Base-by-base conservation (phyloP, 2,888 invertebrate species). In the Ochlodes sylvanus region DNA sequence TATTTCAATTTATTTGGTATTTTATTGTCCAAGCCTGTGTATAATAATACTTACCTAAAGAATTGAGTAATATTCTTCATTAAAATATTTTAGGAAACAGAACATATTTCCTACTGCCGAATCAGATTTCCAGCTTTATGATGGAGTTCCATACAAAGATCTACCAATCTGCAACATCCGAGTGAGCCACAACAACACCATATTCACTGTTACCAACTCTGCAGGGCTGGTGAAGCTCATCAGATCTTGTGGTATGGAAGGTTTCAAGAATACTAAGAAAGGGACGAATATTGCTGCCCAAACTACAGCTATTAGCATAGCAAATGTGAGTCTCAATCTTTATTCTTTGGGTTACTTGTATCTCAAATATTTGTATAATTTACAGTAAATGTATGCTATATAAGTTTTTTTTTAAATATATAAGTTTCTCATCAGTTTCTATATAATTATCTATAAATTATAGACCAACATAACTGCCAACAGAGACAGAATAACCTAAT, bases 271-370 rank as follows among this genome's bases (percentile, higher is more conserved):
- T 86, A 96, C 98, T 0, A 96, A 97, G 76, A 99, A 99, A 88
- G 99, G 99, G 71, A 99, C 99, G 5, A 99, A 98, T 83, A 97
- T 99, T 79, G 99, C 99, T 47, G 99, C 98, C 1, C 99, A 99
- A 89, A 97, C 98, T 12, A 97, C 98, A 27, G 99, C 98, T 27
- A 95, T 98, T 65, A 95, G 94, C 69, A 90, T 98, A 76, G 96
- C 97, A 74, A 90, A 92, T 69, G 98, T 98, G 6, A 66, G 66
- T 65, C 12, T 61, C n/a, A 7, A 67, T 52, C 15, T 38, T 47
- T 38, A 1, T 38, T 10, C 12, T 12, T 2, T 38, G 38, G 12
- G 3, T 38, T 38, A 38, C 3, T 38, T 5, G n/a, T n/a, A n/a
- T n/a, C n/a, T n/a, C n/a, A n/a, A n/a, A n/a, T n/a, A n/a, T n/a